Conservation (phyloP, 2,797 vertebrate genomes). For the Rousettus madagascariensis region DNA sequence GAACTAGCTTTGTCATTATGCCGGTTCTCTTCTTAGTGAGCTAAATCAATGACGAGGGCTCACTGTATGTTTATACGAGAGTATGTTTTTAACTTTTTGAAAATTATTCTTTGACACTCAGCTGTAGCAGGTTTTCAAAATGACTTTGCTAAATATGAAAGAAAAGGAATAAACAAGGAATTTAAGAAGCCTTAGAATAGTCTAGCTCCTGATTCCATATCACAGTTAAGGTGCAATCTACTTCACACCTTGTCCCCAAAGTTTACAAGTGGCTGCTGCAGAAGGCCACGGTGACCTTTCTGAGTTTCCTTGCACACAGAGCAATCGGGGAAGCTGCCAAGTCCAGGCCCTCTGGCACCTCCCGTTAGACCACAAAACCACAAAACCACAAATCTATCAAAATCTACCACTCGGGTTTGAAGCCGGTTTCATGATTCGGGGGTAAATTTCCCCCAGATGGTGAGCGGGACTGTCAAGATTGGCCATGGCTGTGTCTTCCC, state of each 20-base stretch:
- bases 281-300: not conserved
- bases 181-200: not conserved
- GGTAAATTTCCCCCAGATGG: not conserved
- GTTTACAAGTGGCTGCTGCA: not conserved
- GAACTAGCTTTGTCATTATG: not conserved
- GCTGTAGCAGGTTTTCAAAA: not conserved
- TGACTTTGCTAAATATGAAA: not conserved
- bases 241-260: not conserved
- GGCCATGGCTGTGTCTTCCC: not conserved
- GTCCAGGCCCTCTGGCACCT: not conserved
- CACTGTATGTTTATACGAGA: not conserved
- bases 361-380: not conserved
- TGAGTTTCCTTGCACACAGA: not conserved
- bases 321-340: not conserved
- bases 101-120: not conserved
- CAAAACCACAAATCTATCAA: not conserved
- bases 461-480: not conserved
- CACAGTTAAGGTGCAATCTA: not conserved
- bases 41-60: not conserved
- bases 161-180: not conserved
- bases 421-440: not conserved
- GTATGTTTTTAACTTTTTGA: conserved; percentile 2
- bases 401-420: not conserved
- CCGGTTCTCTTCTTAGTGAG: not conserved
- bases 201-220: not conserved